Evolutionary conservation across 2,797 vertebrate genomes (phyloP).

Genomic region (Cossypha dichroa): DNA sequence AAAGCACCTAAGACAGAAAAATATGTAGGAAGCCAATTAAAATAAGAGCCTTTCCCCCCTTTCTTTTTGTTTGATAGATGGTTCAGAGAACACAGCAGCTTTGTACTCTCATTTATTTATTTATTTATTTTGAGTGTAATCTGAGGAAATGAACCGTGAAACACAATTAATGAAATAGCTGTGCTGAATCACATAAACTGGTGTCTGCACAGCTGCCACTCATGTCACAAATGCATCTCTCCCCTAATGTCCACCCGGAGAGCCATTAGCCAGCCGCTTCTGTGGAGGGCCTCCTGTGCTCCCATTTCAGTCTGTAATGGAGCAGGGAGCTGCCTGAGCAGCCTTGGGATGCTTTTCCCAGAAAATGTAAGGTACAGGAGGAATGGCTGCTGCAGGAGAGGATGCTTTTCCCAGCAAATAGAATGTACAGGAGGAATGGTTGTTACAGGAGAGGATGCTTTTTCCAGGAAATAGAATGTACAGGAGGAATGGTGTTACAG

Average conservation of each 20-base stretch:
- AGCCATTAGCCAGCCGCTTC: conserved; percentile 58
- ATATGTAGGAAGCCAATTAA: conserved; percentile 28
- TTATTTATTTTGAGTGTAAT: conserved; percentile 60
- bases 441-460: background rate
- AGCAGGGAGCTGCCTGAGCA: background rate
- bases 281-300: conserved; percentile 52
- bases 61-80: conserved; percentile 18
- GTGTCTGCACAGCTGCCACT: conserved; percentile 61
- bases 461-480: background rate
- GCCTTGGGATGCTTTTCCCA: background rate
- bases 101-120: conserved; percentile 26
- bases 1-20: conserved; percentile 12
- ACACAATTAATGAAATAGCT: conserved; percentile 76
- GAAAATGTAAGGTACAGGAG: background rate
- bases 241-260: conserved; percentile 55
- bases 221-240: conserved; percentile 50
- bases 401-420: fast-evolving
- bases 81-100: conserved; percentile 46
- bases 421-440: background rate
- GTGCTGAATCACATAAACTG: conserved; percentile 60
- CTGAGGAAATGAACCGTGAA: conserved; percentile 75
- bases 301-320: conserved; percentile 52
- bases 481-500: background rate
- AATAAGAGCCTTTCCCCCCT: background rate
- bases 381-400: background rate